phyloP scores from a whole-genome alignment of 1,140 invertebrate species.

The Zophobas morio region DNA sequence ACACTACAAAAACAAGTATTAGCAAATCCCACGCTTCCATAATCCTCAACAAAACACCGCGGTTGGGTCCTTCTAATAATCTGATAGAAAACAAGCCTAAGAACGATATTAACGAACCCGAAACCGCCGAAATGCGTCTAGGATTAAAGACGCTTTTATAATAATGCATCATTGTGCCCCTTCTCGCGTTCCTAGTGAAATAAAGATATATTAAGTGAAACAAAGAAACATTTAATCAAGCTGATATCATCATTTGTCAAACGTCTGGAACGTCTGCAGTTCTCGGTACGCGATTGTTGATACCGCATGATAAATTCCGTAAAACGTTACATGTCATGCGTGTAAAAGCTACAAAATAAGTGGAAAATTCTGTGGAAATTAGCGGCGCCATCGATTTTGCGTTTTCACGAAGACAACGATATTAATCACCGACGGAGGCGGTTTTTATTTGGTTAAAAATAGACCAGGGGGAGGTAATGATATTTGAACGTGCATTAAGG shows the following conservation, averaged over 20 bases:
- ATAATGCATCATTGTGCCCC: too few relatives aligned
- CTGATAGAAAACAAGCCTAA: too few relatives aligned
- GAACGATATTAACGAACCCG: too few relatives aligned
- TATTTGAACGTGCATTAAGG: conserved; percentile 8
- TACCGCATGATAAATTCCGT: conserved; percentile 25
- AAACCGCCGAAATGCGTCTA: too few relatives aligned
- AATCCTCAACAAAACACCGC: too few relatives aligned
- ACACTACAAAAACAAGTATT: too few relatives aligned
- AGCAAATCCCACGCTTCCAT: too few relatives aligned
- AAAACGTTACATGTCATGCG: conserved; percentile 27
- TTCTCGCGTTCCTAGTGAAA: conserved; percentile 23
- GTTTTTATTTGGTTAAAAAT: not conserved
- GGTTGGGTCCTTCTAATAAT: too few relatives aligned
- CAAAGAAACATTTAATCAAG: conserved; percentile 49
- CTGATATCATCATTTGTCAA: conserved; percentile 48
- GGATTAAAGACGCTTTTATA: too few relatives aligned
- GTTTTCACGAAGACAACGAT: conserved; percentile 18
- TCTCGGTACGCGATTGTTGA: conserved; percentile 27
- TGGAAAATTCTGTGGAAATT: conserved; percentile 9
- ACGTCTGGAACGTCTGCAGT: conserved; percentile 39
- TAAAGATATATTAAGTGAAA: conserved; percentile 48
- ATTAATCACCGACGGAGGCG: conserved; percentile 6
- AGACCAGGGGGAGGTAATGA: not conserved
- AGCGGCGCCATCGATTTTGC: conserved; percentile 11
- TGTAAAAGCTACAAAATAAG: conserved; percentile 27